Percentiles rank a stretch among this genome's conserved stretches.
These are phyloP conservation scores for Acrobasis consociella DNA, from an alignment of 2,888 invertebrate species.

Conservation along the genomic window DNA sequence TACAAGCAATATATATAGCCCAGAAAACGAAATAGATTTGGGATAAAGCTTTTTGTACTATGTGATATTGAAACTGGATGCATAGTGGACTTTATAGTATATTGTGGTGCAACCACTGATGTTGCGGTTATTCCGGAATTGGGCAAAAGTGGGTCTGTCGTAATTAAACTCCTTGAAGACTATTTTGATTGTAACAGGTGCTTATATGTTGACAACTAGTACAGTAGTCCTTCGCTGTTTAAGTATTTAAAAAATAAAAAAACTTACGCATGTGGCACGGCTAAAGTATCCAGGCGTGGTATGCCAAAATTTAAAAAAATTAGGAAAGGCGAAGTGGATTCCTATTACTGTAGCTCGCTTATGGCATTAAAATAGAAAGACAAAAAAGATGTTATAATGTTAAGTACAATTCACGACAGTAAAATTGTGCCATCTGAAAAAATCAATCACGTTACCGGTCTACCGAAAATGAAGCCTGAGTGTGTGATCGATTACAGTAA, in stretches of 20 bases:
- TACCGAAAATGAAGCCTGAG: constrained; percentile 31
- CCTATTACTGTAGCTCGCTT: not conserved
- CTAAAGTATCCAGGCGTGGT: not conserved
- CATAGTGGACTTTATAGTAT: constrained; percentile 37
- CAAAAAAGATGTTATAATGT: constrained; percentile 33
- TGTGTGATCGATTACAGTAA: constrained; percentile 32
- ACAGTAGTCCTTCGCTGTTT: not conserved
- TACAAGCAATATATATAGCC: no score
- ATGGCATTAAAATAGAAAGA: constrained; percentile 22
- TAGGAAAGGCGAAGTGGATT: not conserved
- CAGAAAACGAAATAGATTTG: constrained; percentile 35
- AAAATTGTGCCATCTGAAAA: constrained; percentile 30
- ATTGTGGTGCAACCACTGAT: constrained; percentile 34
- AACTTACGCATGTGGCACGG: not conserved
- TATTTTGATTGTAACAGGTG: not conserved
- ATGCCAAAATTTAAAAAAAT: not conserved
- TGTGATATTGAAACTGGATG: constrained; percentile 37
- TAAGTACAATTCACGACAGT: constrained; percentile 27
- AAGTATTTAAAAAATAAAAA: not conserved
- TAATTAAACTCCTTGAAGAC: not conserved
- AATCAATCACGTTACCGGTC: constrained; percentile 28
- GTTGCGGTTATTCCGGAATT: not conserved
- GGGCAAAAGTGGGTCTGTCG: constrained; percentile 18
- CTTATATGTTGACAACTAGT: not conserved
- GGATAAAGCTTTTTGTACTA: constrained; percentile 36